Base-by-base conservation (phyloP, 1,140 invertebrate species). In the Eumeta japonica region DNA sequence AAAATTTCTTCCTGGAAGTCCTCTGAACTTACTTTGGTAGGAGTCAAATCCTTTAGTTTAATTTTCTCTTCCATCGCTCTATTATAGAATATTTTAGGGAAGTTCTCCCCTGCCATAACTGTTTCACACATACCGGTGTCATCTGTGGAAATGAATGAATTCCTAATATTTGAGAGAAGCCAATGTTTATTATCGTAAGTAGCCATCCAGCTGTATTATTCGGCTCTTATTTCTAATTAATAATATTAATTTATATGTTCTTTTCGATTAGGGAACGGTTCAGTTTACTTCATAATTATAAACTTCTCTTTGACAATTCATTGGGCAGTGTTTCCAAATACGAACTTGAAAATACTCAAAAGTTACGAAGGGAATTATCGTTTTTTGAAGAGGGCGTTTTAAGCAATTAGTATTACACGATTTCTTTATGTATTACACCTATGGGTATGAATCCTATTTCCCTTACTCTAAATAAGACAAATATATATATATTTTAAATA, bases 91-190 rank as follows among this genome's bases (percentile, higher is more conserved):
- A 84, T 79, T 60, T 83, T 84, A 20, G 85, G 84, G 52, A 89
- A 79, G 65, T 88, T 82, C 61, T 89, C 85, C 32, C 84, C 82
- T 9, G 83, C 73, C 85, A 92, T 89, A 11, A 90, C 85, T 48
- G 87, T 82, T 67, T 90, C 88, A 61, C 85, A 74, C 41, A 70
- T 79, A 79, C 90, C 90, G 55, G 92, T 94, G 68, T 96, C 92
- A 77, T 97, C 94, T 16, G 90, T 92, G n/a, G 89, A 90, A 52
- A 95, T 92, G 70, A 94, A 97, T 12, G 92, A 94, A 64, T 95
- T 93, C 38, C 90, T 79, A 41, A 96, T 93, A 67, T 95, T 90
- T 31, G 90, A 90, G 35, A 96, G 78, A 16, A 97, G 76, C 87
- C 94, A 97, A 43, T 89, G 86, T 74, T 87, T 86, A 66, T 95